Conservation (phyloP, 1,140 invertebrate species). For the Alviniconcha marisindica region DNA sequence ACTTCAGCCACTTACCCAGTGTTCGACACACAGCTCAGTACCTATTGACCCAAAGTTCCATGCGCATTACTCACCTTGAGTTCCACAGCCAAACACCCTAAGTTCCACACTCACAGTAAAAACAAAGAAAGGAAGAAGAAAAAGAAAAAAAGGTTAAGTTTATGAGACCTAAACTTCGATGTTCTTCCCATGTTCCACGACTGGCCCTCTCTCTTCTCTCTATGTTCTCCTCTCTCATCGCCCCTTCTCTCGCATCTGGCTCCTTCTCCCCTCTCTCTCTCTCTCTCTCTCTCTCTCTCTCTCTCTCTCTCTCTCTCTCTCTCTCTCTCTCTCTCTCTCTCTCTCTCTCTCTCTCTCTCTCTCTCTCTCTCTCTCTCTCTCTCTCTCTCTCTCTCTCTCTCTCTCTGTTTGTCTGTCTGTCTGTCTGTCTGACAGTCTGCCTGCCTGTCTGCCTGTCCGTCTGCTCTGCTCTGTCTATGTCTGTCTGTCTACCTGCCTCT, state of each 20-base stretch:
- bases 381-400: neutral
- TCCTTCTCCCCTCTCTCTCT: neutral
- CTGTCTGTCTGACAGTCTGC: neutral
- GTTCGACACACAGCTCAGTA: no score
- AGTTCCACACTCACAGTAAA: no score
- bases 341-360: conserved; percentile 10
- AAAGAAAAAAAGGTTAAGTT: no score
- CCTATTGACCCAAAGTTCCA: no score
- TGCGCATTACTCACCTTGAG: no score
- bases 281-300: neutral
- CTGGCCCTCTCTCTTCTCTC: no score
- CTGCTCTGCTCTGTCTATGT: neutral
- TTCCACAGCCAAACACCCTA: no score
- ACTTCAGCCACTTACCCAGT: no score
- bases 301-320: neutral
- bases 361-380: neutral
- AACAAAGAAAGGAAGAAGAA: no score
- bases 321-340: neutral
- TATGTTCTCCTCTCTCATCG: no score
- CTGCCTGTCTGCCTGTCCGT: neutral
- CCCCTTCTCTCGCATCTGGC: no score
- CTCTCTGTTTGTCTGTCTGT: neutral
- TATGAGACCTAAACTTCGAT: no score
- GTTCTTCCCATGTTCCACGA: neutral
- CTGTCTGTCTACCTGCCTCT: neutral